These are phyloP conservation scores for Dysmachus trigonus DNA, from an alignment of 2,888 invertebrate genomes.

Conservation along the genomic window DNA sequence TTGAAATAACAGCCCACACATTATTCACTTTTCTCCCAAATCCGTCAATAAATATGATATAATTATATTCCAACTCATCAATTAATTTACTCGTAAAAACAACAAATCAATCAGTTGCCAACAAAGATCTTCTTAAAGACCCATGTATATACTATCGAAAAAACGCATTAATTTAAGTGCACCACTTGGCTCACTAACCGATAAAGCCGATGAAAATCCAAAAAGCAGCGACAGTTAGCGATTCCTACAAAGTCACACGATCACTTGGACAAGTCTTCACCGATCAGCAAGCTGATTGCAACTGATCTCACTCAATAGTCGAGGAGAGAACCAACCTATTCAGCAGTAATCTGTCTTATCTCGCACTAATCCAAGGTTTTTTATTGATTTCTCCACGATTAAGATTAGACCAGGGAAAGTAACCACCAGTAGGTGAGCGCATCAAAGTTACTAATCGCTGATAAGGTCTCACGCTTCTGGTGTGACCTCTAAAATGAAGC, in stretches of 20 bases:
- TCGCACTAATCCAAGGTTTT: not conserved
- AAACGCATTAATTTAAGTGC: not conserved
- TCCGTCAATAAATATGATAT: too few relatives aligned
- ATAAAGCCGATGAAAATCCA: not conserved
- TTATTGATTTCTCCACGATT: not conserved
- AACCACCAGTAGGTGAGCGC: not conserved
- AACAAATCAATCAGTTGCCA: not conserved
- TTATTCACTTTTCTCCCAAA: not conserved
- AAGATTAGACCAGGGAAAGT: not conserved
- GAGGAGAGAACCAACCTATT: not conserved
- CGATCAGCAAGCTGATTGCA: not conserved
- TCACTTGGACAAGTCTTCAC: not conserved
- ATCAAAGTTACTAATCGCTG: conserved; percentile 27
- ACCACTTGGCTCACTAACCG: not conserved
- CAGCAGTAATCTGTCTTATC: not conserved
- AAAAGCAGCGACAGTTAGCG: not conserved
- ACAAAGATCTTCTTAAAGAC: not conserved
- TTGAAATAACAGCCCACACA: not conserved
- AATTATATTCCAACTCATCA: not conserved
- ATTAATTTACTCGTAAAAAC: not conserved
- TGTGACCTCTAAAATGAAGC: not conserved
- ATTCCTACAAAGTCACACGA: not conserved
- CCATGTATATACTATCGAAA: not conserved
- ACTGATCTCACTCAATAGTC: not conserved
- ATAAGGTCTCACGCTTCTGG: not conserved